Evolutionary conservation across 2,888 invertebrate genomes (phyloP), one percentile per base, ranked within the genome.

Genomic region (Eretmocerus hayati): DNA sequence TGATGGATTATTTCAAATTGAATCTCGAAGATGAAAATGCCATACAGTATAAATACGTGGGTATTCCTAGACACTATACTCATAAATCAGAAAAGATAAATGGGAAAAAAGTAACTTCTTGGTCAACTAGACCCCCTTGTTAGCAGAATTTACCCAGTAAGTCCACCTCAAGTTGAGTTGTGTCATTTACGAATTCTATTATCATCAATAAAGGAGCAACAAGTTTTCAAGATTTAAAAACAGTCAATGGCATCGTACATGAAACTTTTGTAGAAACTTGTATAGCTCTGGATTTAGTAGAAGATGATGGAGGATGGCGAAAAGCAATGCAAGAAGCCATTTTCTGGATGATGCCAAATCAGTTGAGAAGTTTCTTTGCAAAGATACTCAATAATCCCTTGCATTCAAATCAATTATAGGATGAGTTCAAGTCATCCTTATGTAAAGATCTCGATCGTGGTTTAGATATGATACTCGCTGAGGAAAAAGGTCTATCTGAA

Each of bases 351-450:
- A 47, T 42, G 41, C 67, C 59, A 41, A 22, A 52, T 30, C 50
- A 58, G 50, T 49, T 71, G 35, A 44, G 68, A 45, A 40, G 56
- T 16, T 41, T 64, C 4, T 66, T 65, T 53, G 60, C 58, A 5
- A 46, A 52, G 40, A 58, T 65, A 23, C 50, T 59, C 13, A 50
- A 56, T 39, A 48, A 57, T 33, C 56, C 62, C 2, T 21, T 46
- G 3, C 39, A 59, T 52, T 58, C 59, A 2, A 5, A 42, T 23
- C 13, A 49, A 16, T 35, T 64, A 3, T 53, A 45, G 47, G 20
- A 53, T 18, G 31, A 53, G 23, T 59, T 52, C 46, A 56, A 57
- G 50, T 20, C 21, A 8, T 2, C 44, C 22, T 47, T 59, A 56
- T 53, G 54, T 2, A 54, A 59, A 45, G 58, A 56, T 42, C 51